Evolutionary conservation across 2,888 invertebrate genomes (phyloP).

Genomic region (Baccha elongata): DNA sequence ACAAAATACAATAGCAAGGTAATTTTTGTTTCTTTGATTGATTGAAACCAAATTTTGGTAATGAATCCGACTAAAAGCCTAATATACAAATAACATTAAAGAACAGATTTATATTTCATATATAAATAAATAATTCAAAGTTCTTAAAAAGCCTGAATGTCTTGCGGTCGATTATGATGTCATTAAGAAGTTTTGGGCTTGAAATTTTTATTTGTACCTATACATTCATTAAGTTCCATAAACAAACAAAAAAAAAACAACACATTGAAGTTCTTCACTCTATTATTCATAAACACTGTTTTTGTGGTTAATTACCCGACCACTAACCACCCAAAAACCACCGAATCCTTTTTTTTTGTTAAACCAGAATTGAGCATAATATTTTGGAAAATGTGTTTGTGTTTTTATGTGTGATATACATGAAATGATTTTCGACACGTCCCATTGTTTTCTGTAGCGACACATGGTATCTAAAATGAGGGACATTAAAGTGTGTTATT

Average conservation of each 20-base stretch:
- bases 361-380: not conserved
- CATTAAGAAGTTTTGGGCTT: not conserved
- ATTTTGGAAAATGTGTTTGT: not conserved
- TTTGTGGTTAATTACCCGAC: conserved; percentile 9
- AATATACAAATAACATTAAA: too few species aligned
- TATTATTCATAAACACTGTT: not conserved
- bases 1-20: too few species aligned
- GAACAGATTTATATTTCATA: too few species aligned
- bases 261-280: not conserved
- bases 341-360: not conserved
- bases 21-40: too few species aligned
- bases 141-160: too few species aligned
- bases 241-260: not conserved
- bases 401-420: not conserved
- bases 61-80: too few species aligned
- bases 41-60: too few species aligned
- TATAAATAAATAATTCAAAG: too few species aligned
- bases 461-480: too few species aligned
- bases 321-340: not conserved
- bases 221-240: not conserved
- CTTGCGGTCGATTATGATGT: not conserved
- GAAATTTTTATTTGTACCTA: not conserved
- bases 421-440: not conserved
- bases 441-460: too few species aligned
- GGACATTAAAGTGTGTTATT: too few species aligned